Evolutionary conservation across 2,888 invertebrate species (phyloP).

Genomic region (Yponomeuta cagnagella): DNA sequence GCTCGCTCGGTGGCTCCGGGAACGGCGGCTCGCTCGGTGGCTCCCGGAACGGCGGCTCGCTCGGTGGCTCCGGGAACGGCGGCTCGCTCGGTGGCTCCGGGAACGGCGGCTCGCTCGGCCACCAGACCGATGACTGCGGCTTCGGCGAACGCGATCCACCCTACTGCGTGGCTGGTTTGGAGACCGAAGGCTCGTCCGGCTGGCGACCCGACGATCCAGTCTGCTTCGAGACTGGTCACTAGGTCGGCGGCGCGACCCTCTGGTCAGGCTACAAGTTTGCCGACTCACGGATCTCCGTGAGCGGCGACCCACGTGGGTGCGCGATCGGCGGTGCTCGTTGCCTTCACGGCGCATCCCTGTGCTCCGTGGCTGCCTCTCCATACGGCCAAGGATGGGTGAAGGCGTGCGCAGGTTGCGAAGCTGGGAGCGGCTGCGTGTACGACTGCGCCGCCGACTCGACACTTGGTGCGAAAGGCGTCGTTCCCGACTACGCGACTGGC

Average conservation of each 20-base stretch:
- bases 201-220: not conserved
- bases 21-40: too few relatives aligned
- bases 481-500: not conserved
- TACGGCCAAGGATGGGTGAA: not conserved
- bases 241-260: too few relatives aligned
- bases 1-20: too few relatives aligned
- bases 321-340: not conserved
- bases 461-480: not conserved
- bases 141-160: not conserved
- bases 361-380: not conserved
- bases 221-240: not conserved
- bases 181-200: not conserved
- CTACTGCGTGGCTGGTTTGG: slow-evolving; percentile 5
- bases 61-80: too few relatives aligned
- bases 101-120: not conserved
- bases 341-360: not conserved
- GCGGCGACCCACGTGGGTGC: not conserved
- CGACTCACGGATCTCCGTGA: too few relatives aligned
- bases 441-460: not conserved
- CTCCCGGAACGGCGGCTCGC: too few relatives aligned
- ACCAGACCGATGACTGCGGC: not conserved
- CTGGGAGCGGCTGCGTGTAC: not conserved
- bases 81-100: too few relatives aligned
- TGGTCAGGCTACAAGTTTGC: not conserved
- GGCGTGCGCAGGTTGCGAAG: not conserved